Conservation (phyloP, 2,797 vertebrate species). For the Manis pentadactyla region DNA sequence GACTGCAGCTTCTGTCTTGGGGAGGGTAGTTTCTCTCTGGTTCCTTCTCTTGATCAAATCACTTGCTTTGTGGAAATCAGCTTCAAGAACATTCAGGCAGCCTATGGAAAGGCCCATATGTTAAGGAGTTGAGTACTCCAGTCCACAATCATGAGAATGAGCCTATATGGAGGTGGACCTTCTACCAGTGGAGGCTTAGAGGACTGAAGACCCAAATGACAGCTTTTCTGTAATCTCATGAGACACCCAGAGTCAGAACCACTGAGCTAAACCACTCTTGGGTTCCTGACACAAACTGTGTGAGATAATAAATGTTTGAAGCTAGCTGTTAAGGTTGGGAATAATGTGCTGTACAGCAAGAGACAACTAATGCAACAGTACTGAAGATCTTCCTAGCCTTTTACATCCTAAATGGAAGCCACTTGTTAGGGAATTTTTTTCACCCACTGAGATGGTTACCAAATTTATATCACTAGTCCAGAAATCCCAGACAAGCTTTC, state of each 20-base stretch:
- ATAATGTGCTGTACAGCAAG: neutral
- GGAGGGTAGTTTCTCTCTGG: neutral
- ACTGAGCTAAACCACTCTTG: neutral
- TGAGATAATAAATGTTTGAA: constrained; percentile 5
- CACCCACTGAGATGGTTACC: neutral
- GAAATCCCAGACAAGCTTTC: neutral
- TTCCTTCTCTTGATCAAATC: neutral
- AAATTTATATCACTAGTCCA: neutral
- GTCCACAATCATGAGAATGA: neutral
- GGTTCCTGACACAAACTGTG: neutral
- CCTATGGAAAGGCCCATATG: neutral
- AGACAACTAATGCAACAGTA: neutral
- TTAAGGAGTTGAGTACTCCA: neutral
- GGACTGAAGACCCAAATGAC: neutral
- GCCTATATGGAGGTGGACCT: neutral
- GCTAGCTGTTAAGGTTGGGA: neutral
- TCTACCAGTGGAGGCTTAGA: neutral
- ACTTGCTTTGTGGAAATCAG: neutral
- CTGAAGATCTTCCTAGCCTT: neutral
- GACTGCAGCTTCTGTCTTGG: neutral
- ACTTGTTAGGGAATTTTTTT: neutral
- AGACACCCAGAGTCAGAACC: neutral
- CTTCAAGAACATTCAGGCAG: neutral
- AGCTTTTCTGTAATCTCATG: neutral
- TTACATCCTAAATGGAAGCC: neutral